Evolutionary conservation across 2,797 vertebrate species (phyloP), one percentile per base, ranked within the genome.

Genomic region (Myotis planiceps): DNA sequence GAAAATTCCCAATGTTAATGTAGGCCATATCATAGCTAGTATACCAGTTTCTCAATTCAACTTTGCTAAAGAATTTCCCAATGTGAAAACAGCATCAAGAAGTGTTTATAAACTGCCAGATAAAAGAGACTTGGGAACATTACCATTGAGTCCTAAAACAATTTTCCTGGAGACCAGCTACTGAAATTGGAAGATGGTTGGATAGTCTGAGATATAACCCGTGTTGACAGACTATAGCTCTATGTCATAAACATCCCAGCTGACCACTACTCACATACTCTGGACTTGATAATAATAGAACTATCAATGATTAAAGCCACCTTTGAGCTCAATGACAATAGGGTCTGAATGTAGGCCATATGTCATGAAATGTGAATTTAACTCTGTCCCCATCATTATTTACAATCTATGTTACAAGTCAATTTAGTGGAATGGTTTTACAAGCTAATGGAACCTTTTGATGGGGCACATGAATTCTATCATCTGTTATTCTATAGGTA

Each of bases 21-120:
- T n/a, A 58, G 39, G 9, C 66, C 53, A 34, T 39, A 13, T 83
- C 4, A 19, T 45, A 60, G 9, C 51, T 53, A 60, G 79, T 78
- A 75, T 58, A 81, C 18, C 69, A 3, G 25, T 83, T 58, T 92
- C 84, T 90, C 60, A 90, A 51, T 37, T 92, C 32, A 14, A 9
- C 5, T 60, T 69, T 90, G 8, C 6, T 87, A 42, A 83, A 91
- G 75, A 92, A 87, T 32, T 95, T 90, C 66, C 60, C 76, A 78
- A 6, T 45, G 60, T 93, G n/a, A 85, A 90, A 71, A 65, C 12
- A 78, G 21, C 53, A 95, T n/a, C 49, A 23, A 74, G 83, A 86
- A 87, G 29, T 49, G 27, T 71, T 92, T 69, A 66, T 34, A 87
- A 79, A 78, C 45, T 68, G 55, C 32, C 49, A 79, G 51, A 34